Conservation (phyloP, 2,797 vertebrate species). For the Vultur gryphus region DNA sequence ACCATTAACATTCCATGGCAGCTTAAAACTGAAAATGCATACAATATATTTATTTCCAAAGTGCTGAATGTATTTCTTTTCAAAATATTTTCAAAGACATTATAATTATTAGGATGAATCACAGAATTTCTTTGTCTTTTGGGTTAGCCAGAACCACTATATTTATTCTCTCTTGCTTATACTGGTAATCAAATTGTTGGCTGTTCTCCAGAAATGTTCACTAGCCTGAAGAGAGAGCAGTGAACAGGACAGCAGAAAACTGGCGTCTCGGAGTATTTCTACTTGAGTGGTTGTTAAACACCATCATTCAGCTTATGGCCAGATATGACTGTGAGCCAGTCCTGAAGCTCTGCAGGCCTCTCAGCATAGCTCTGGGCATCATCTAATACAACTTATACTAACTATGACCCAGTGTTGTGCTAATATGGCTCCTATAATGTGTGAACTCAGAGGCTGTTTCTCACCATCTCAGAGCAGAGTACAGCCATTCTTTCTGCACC, state of each 20-base stretch:
- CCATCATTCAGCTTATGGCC: neutral
- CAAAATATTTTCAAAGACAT: slow-evolving; percentile 48
- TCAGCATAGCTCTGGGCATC: neutral
- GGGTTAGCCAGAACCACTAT: neutral
- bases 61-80: neutral
- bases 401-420: too few relatives aligned
- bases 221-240: neutral
- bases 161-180: neutral
- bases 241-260: neutral
- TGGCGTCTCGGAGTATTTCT: neutral
- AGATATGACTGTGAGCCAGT: neutral
- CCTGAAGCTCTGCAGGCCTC: neutral
- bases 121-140: neutral
- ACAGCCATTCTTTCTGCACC: neutral
- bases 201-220: neutral
- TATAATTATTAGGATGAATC: slow-evolving; percentile 23
- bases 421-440: rapidly evolving
- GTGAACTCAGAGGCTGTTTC: neutral
- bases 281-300: neutral
- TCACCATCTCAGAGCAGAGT: neutral
- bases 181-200: neutral
- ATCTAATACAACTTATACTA: neutral
- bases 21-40: slow-evolving; percentile 37
- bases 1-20: slow-evolving; percentile 36
- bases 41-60: slow-evolving; percentile 42